A percentile compares a stretch with the other conserved stretches of the same genome.
Evolutionary conservation across 2,888 invertebrate species (phyloP).

Genomic region (Eilema caniola): DNA sequence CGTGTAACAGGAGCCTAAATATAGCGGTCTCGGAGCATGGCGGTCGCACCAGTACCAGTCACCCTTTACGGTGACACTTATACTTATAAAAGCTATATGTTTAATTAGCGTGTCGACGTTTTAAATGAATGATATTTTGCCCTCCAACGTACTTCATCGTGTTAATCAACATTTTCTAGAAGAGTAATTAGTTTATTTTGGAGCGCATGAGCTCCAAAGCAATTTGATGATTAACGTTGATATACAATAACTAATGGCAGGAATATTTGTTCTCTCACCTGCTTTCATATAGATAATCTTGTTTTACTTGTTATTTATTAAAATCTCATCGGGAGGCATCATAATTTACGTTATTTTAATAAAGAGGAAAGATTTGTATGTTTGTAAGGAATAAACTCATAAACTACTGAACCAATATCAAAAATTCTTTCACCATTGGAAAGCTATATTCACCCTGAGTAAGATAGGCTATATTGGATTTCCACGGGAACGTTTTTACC

Average conservation of each 20-base stretch:
- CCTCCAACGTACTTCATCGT: constrained; percentile 14
- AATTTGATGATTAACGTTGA: constrained; percentile 18
- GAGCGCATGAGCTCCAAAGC: constrained; percentile 16
- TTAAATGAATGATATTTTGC: constrained; percentile 32
- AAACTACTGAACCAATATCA: too few species aligned
- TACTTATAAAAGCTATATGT: constrained; percentile 30
- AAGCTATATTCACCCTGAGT: too few species aligned
- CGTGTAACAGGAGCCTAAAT: constrained; percentile 72
- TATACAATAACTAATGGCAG: constrained; percentile 15
- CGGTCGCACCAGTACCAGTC: constrained; percentile 57
- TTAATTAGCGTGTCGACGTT: constrained; percentile 45
- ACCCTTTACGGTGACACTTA: constrained; percentile 60
- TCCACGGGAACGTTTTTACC: too few species aligned
- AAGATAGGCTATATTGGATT: too few species aligned
- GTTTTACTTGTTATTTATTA: neutral
- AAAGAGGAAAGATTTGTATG: too few species aligned
- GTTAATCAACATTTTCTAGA: constrained; percentile 25
- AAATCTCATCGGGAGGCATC: neutral
- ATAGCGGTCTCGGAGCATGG: constrained; percentile 65
- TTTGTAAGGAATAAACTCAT: too few species aligned
- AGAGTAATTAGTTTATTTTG: constrained; percentile 21
- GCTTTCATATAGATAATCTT: constrained; percentile 29
- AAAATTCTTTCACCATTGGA: too few species aligned
- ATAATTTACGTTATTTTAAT: too few species aligned
- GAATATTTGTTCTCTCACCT: constrained; percentile 35